Conservation (phyloP, 2,113 vertebrate species). For the Melospiza melodia region DNA sequence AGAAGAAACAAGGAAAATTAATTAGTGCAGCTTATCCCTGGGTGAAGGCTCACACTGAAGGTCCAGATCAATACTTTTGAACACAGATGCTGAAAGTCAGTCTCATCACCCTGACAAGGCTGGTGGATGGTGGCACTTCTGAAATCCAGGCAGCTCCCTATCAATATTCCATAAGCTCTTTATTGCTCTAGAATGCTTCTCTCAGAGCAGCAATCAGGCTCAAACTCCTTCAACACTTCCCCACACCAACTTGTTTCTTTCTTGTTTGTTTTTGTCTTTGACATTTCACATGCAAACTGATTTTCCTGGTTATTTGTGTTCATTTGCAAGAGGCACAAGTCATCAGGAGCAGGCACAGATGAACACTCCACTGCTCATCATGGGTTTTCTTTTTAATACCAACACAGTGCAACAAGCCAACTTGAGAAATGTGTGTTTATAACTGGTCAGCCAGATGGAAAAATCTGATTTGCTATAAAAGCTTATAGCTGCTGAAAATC, state of each 20-base stretch:
- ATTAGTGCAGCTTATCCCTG: not conserved
- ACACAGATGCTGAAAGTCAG: not conserved
- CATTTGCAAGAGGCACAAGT: constrained; percentile 3
- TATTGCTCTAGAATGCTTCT: not conserved
- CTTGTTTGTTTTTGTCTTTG: not conserved
- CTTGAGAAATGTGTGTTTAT: constrained; percentile 13
- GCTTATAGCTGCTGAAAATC: constrained; percentile 40
- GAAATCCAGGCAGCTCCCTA: not conserved
- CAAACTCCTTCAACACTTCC: not conserved
- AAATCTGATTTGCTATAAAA: constrained; percentile 59
- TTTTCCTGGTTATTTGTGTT: constrained; percentile 1
- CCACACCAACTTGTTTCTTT: not conserved
- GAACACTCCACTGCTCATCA: not conserved
- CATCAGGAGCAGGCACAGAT: constrained; percentile 14
- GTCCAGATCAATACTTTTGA: not conserved
- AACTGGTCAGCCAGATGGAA: constrained; percentile 32
- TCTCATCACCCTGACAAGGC: not conserved
- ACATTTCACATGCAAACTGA: not conserved
- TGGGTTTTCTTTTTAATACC: not conserved
- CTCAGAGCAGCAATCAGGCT: not conserved
- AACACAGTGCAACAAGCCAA: not conserved
- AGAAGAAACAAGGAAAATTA: not conserved
- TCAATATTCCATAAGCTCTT: not conserved
- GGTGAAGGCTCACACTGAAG: not conserved
- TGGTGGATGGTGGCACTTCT: not conserved